Percentiles rank a stretch among this genome's conserved stretches.
phyloP scores from a whole-genome alignment of 2,113 vertebrate species.

The Proteles cristata region DNA sequence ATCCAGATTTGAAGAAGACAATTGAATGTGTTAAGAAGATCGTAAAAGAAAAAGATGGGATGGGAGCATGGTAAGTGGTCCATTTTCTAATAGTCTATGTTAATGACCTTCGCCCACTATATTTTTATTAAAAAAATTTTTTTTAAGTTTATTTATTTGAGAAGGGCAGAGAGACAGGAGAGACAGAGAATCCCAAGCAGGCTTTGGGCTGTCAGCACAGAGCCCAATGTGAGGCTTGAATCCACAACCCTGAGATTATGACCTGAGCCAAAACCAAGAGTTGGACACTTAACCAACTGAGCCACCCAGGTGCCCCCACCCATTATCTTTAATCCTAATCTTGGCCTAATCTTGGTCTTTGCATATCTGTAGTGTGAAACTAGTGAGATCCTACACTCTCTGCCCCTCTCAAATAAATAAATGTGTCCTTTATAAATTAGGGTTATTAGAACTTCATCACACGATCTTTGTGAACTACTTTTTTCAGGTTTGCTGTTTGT shows the following conservation, averaged over 20 bases:
- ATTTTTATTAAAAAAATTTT: no score
- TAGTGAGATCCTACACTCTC: background rate
- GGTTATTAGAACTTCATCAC: background rate
- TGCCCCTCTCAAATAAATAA: no score
- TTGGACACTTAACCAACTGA: no score
- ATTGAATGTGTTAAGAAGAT: constrained; percentile 74
- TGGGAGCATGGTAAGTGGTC: constrained; percentile 67
- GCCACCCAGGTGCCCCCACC: no score
- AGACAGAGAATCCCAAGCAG: no score
- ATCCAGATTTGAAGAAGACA: constrained; percentile 67
- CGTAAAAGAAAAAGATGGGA: constrained; percentile 63
- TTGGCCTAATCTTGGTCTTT: background rate
- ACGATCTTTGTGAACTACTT: background rate
- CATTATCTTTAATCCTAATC: background rate
- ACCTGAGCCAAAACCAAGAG: no score
- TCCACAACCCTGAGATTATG: no score
- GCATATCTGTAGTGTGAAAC: background rate
- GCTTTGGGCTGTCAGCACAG: no score
- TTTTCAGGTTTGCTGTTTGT: background rate
- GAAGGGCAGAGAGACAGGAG: no score
- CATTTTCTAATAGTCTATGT: background rate
- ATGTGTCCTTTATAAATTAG: background rate
- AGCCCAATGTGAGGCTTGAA: no score
- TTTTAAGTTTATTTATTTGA: no score
- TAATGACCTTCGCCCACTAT: background rate